These are phyloP conservation scores for Kradibia gibbosae DNA, from an alignment of 1,140 invertebrate species.

Conservation along the genomic window DNA sequence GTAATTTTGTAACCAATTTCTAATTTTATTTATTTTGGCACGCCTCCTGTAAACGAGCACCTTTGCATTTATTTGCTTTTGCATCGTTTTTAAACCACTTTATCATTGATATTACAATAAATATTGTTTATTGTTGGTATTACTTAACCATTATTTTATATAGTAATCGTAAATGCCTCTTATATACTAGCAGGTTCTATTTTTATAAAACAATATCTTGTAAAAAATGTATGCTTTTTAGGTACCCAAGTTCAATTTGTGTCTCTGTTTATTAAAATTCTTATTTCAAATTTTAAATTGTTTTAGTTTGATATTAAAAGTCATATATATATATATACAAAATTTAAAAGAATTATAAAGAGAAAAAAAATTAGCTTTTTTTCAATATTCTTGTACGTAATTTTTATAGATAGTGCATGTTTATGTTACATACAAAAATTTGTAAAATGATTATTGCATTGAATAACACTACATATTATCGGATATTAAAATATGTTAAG, in stretches of 20 bases:
- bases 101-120: not conserved
- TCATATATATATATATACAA: not conserved
- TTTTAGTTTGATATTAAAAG: not conserved
- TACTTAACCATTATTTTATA: no score
- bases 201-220: conserved; percentile 32
- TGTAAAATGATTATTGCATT: not conserved
- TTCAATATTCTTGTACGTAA: not conserved
- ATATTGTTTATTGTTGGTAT: no score
- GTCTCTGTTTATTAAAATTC: not conserved
- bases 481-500: conserved; percentile 1
- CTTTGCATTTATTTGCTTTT: conserved; percentile 21
- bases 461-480: not conserved
- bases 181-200: not conserved
- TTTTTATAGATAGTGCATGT: conserved; percentile 6
- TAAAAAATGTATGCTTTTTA: conserved; percentile 31
- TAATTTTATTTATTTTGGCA: conserved; percentile 31
- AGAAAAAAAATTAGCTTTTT: not conserved
- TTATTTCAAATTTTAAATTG: not conserved
- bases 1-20: not conserved
- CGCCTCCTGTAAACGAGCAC: conserved; percentile 37
- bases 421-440: not conserved
- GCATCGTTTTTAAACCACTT: conserved; percentile 6
- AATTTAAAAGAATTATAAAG: not conserved
- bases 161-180: no score
- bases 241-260: not conserved